These are phyloP conservation scores for Mythimna pallens DNA, from an alignment of 2,888 invertebrate genomes.

Conservation along the genomic window DNA sequence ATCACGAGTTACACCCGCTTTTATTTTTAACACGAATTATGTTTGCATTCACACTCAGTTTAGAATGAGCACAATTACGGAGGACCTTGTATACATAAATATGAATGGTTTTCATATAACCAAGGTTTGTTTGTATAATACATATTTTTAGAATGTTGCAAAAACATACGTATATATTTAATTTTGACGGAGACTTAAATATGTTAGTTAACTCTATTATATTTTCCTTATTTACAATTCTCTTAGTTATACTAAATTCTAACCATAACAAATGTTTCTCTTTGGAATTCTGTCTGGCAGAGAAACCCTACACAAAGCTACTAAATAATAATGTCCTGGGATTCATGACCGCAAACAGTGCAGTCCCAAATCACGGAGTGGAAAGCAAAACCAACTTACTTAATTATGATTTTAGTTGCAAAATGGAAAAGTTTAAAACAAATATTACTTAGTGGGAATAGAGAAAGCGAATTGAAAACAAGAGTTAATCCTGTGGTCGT, in stretches of 20 bases:
- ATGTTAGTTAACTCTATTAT: neutral
- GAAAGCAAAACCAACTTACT: slow-evolving; percentile 39
- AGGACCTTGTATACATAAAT: slow-evolving; percentile 30
- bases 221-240: slow-evolving; percentile 18
- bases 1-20: slow-evolving; percentile 57
- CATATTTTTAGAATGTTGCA: neutral
- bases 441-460: slow-evolving; percentile 36
- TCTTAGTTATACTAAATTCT: slow-evolving; percentile 18
- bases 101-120: slow-evolving; percentile 8
- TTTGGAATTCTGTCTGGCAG: slow-evolving; percentile 31
- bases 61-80: slow-evolving; percentile 19
- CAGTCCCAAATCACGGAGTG: slow-evolving; percentile 43
- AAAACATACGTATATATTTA: neutral
- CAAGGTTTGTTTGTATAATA: slow-evolving; percentile 1
- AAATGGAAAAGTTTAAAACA: slow-evolving; percentile 33
- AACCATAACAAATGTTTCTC: slow-evolving; percentile 33
- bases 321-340: slow-evolving; percentile 51
- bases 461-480: slow-evolving; percentile 29
- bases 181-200: neutral
- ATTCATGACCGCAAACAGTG: slow-evolving; percentile 54
- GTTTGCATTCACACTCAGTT: slow-evolving; percentile 41
- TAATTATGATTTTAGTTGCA: slow-evolving; percentile 27
- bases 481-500: slow-evolving; percentile 26
- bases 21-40: slow-evolving; percentile 38
- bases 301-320: slow-evolving; percentile 47